A percentile compares a stretch with the other conserved stretches of the same genome.
Conservation (phyloP, 2,113 vertebrate species). For the Anas platyrhynchos region DNA sequence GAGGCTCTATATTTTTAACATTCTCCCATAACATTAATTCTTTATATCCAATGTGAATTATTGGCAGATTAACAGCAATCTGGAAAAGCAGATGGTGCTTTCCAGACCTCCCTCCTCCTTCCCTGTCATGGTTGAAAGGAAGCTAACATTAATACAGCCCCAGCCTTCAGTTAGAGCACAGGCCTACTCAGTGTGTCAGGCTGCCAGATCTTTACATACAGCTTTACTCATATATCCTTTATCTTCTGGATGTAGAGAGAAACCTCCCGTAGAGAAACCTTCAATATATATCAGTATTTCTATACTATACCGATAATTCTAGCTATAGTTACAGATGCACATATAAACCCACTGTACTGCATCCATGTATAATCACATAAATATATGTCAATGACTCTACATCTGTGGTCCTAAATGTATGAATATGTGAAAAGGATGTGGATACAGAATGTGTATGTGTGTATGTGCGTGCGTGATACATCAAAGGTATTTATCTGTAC, state of each 20-base stretch:
- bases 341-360: neutral
- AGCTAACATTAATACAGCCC: constrained; percentile 57
- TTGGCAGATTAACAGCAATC: constrained; percentile 72
- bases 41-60: constrained; percentile 69
- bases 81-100: constrained; percentile 74
- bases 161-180: constrained; percentile 42
- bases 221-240: constrained; percentile 2
- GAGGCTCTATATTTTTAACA: constrained; percentile 19
- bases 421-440: neutral
- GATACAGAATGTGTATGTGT: neutral
- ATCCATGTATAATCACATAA: neutral
- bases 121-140: constrained; percentile 69
- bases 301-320: neutral
- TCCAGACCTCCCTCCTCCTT: constrained; percentile 69
- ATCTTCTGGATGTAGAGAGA: constrained; percentile 31
- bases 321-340: neutral
- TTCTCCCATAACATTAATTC: constrained; percentile 62
- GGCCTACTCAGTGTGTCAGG: constrained; percentile 45
- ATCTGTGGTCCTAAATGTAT: neutral
- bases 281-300: neutral
- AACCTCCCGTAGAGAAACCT: neutral
- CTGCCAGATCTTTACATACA: constrained; percentile 36
- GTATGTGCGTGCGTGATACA: neutral
- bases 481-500: neutral
- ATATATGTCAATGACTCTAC: neutral